phyloP scores from a whole-genome alignment of 2,888 invertebrate genomes.

The Sepiola atlantica region DNA sequence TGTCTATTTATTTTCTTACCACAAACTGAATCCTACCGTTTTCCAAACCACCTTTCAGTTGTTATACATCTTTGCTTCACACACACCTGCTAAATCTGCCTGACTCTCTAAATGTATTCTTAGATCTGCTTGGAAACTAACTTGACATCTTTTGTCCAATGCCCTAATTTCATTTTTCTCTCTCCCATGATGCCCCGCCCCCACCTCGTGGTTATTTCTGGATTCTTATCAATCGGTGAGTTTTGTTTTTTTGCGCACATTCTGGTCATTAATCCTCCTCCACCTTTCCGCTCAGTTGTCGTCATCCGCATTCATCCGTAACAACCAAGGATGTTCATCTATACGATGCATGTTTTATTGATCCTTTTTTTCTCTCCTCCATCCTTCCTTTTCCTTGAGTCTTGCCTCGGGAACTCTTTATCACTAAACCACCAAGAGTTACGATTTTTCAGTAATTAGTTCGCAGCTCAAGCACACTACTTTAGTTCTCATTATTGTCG shows the following conservation, averaged over 20 bases:
- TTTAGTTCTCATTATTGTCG: neutral
- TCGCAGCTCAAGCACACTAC: neutral
- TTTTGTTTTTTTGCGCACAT: neutral
- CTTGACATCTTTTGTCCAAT: slow-evolving; percentile 8
- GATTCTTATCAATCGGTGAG: slow-evolving; percentile 32
- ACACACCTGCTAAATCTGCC: neutral
- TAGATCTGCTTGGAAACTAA: neutral
- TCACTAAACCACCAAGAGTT: neutral
- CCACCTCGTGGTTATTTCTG: slow-evolving; percentile 20
- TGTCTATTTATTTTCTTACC: neutral
- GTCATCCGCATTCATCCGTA: neutral
- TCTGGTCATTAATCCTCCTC: slow-evolving; percentile 9
- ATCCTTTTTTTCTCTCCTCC: neutral
- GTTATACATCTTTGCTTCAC: neutral
- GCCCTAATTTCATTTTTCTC: slow-evolving; percentile 21
- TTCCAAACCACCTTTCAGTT: neutral
- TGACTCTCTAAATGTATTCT: neutral
- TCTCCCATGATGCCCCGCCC: neutral
- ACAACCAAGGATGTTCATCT: neutral
- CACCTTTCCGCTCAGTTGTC: neutral
- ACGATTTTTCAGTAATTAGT: neutral
- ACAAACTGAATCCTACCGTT: neutral
- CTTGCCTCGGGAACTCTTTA: neutral
- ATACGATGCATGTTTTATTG: neutral
- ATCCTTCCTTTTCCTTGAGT: neutral